Base-by-base conservation (phyloP, 2,113 vertebrate genomes). In the Rhea americana region DNA sequence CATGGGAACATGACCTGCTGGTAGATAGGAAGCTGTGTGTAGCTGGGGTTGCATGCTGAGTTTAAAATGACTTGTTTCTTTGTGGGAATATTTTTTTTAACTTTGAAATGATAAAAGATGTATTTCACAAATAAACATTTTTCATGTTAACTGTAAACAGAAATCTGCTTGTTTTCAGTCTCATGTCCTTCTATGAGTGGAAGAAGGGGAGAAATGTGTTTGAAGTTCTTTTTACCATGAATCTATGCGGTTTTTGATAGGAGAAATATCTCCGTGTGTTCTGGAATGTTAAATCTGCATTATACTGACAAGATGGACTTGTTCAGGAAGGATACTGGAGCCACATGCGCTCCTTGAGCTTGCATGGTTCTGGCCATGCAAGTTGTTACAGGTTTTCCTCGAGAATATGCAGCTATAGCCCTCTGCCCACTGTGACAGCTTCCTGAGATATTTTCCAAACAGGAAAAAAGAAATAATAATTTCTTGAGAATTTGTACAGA, bases 31-130 rank as follows among this genome's bases (percentile, higher is more conserved):
- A 25, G 25, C 53, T 58, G 0, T 1, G 4, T 1, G 8, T 14
- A 15, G 3, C 4, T 0, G 26, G 11, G 63, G n/a, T 35, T 2
- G 2, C 1, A 3, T 19, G 24, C 53, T 0, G 48, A 12, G 58
- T 2, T 17, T 35, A 7, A 37, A 25, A 6, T 14, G 7, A 26
- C 16, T 0, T 0, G 0, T 13, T 8, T 13, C 21, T 50, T 37
- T 16, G 18, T 14, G n/a, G 39, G 1, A 56, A 12, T 35, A 4
- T 45, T 18, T 19, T 41, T 93, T 96, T 94, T 92, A 90, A 95
- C 62, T 43, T 56, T 1, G 53, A 32, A 86, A 43, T 0, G 0
- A 11, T 28, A 9, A 20, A 3, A 1, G 1, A 1, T 63, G 67
- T 56, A 17, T 67, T 48, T 72, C 32, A 0, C 39, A 26, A 96